Conservation (phyloP, 2,888 invertebrate genomes). For the Drosophila trichaetosa region DNA sequence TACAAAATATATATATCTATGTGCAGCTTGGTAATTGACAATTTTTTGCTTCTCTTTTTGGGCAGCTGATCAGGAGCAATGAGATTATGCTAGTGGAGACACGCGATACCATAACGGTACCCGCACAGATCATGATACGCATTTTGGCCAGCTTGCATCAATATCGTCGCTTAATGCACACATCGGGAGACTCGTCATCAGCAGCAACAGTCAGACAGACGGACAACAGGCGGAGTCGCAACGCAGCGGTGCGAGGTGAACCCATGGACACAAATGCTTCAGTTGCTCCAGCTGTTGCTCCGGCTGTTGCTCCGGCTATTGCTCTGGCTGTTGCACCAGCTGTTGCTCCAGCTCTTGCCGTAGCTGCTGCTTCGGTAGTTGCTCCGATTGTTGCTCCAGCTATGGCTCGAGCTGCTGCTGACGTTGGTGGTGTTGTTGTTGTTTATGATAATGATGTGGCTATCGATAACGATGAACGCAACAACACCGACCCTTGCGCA, state of each 20-base stretch:
- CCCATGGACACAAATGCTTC: constrained; percentile 12
- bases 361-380: neutral
- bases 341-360: neutral
- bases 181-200: constrained; percentile 29
- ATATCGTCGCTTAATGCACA: constrained; percentile 59
- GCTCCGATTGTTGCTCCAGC: neutral
- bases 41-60: neutral
- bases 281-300: constrained; percentile 10
- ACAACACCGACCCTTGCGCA: constrained; percentile 16
- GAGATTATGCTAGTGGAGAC: constrained; percentile 94
- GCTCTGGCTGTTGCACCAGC: neutral
- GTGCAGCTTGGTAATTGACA: neutral
- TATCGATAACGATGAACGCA: neutral
- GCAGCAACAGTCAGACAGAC: neutral
- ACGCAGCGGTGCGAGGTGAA: neutral
- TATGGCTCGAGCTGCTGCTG: neutral
- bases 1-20: neutral
- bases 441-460: neutral
- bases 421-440: neutral
- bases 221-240: constrained; percentile 4
- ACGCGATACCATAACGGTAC: constrained; percentile 94
- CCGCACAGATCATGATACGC: constrained; percentile 93
- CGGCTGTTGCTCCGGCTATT: constrained; percentile 1
- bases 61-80: constrained; percentile 90
- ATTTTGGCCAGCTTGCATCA: constrained; percentile 89